Conservation (phyloP, 1,140 invertebrate genomes). For the Bombus balteatus region DNA sequence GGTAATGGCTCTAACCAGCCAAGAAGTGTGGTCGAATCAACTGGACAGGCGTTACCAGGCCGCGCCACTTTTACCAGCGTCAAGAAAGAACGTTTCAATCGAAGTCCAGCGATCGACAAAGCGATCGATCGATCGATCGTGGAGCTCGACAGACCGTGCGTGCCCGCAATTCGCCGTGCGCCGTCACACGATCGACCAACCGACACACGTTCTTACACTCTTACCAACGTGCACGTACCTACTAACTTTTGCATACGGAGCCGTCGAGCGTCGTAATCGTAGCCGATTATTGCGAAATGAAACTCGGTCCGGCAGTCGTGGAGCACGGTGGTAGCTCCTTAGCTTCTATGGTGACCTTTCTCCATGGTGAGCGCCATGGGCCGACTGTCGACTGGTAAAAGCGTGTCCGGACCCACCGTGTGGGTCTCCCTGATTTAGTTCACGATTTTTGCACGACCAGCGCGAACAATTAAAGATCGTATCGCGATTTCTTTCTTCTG, state of each 20-base stretch:
- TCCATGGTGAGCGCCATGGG: background rate
- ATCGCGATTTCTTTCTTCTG: constrained; percentile 51
- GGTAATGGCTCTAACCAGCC: background rate
- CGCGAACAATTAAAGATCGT: constrained; percentile 72
- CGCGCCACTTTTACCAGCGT: constrained; percentile 26
- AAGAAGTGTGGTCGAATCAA: background rate
- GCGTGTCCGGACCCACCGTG: constrained; percentile 10
- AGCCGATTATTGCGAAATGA: constrained; percentile 48
- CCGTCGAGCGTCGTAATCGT: background rate
- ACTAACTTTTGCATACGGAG: constrained; percentile 14
- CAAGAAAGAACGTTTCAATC: constrained; percentile 50
- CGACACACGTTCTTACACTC: background rate
- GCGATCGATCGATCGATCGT: constrained; percentile 35
- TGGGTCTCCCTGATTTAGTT: constrained; percentile 41
- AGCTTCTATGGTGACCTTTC: constrained; percentile 50
- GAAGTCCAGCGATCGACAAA: constrained; percentile 33
- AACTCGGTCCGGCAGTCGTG: constrained; percentile 33
- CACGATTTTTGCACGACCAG: constrained; percentile 52
- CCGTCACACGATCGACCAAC: background rate
- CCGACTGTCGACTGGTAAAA: constrained; percentile 23
- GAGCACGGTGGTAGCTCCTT: constrained; percentile 29
- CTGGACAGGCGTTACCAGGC: constrained; percentile 3
- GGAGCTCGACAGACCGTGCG: constrained; percentile 41
- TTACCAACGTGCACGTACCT: background rate
- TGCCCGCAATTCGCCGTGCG: constrained; percentile 30